Base-by-base conservation (phyloP, 2,888 invertebrate genomes). In the Amblyjoppa fuscipennis region DNA sequence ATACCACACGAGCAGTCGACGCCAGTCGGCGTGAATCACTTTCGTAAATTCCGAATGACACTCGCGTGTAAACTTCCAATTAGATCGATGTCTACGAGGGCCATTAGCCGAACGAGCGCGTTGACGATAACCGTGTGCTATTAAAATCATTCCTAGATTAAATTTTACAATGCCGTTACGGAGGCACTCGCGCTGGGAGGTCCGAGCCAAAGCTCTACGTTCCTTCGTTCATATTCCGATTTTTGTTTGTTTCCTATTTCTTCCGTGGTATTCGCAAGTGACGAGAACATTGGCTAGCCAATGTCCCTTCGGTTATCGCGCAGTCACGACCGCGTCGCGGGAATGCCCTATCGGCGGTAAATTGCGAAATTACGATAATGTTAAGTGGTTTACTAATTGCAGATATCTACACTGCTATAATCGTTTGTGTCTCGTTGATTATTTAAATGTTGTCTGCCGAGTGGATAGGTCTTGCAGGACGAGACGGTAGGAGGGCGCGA, bases 31-130 rank as follows among this genome's bases (percentile, higher is more conserved):
- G 78, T 69, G 34, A 84, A 81, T 85, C 68, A 81, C 75, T 76
- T 84, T 84, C 79, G 87, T 75, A 79, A 87, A 82, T 85, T 59
- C 85, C 38, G 71, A 66, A 74, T 53, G 82, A 61, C 59, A 41
- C 38, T 82, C 74, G 85, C 83, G 86, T 87, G 87, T 87, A 81
- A 83, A 70, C 75, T 88, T 87, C 82, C 87, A 89, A 89, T 89
- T 88, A 88, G 87, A 87, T 78, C 88, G 84, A 75, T 76, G 68
- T 73, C 86, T 74, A 81, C 68, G 73, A 84, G 81, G 73, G 73
- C 73, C 79, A 74, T 81, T 78, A 84, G 77, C 80, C 73, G 79
- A 85, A 71, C 76, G 80, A 64, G 56, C 59, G 77, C 82, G 84
- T 86, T 84, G 84, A 81, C 83, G 87, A 79, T 84, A 78, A 87